Percentiles rank a stretch among this genome's conserved stretches.
These are phyloP conservation scores for Nesometra sesokonis DNA, from an alignment of 35 echinoderm and acorn worm species.

Conservation along the genomic window DNA sequence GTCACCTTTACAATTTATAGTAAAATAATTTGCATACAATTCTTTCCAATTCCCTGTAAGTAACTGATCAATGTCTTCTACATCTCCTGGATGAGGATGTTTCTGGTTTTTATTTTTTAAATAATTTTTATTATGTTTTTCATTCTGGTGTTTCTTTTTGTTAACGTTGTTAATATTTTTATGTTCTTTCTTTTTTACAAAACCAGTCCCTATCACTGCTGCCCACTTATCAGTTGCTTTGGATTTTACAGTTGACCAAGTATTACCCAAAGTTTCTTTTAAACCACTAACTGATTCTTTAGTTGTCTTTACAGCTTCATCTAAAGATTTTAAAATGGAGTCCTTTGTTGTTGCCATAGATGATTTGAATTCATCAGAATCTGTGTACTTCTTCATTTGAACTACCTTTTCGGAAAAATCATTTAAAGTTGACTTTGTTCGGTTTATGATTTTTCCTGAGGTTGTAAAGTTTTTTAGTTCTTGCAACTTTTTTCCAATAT, in stretches of 20 bases:
- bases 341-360: not conserved
- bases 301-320: not conserved
- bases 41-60: not conserved
- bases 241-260: not conserved
- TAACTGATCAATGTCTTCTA: not conserved
- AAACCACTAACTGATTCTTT: not conserved
- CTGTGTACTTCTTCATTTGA: not conserved
- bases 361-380: not conserved
- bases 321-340: not conserved
- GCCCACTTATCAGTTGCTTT: not conserved
- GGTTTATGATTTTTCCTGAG: not conserved
- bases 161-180: not conserved
- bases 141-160: not conserved
- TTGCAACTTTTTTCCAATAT: not conserved
- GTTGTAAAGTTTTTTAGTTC: not conserved
- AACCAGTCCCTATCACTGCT: not conserved
- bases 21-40: not conserved
- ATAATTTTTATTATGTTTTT: not conserved
- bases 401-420: not conserved
- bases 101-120: not conserved
- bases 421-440: not conserved
- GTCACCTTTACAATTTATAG: not conserved
- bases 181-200: not conserved
- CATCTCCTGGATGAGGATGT: not conserved
- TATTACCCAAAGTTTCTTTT: not conserved